Base-by-base conservation (phyloP, 2,113 vertebrate genomes). In the Bombycilla garrulus region DNA sequence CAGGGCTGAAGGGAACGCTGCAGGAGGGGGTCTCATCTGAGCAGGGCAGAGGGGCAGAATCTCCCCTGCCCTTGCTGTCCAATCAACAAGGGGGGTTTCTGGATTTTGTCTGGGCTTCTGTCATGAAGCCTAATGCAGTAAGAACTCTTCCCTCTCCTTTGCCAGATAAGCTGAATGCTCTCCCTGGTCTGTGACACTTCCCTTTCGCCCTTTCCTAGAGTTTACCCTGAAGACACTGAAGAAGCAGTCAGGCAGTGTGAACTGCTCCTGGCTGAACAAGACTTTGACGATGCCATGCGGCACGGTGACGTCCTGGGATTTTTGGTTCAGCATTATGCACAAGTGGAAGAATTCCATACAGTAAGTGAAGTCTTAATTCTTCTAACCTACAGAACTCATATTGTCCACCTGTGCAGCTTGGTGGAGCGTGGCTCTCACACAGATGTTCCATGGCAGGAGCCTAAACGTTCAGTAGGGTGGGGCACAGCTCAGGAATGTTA, bases 221-320 rank as follows among this genome's bases (percentile, higher is more conserved):
- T 98, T 64, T 99, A 99, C 81, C 5, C 97, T 0, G 98, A 99
- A 45, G 98, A 99, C 51, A 96, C 98, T 47, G 96, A 93, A 13
- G 99, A 99, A 93, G 98, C 99, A 0, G 84, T 99, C 60, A 97
- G 77, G 54, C 96, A 99, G 90, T 99, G 99, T 31, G 98, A 99
- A 79, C 92, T 98, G 36, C 98, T 99, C 78, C 97, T 99, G 33
- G 97, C 98, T 47, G 99, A 99, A 90, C 97, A 98, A 0, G 98
- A 99, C 54, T 91, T 99, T 29, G 98, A 99, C 44, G 95, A 92
- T 1, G 97, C 98, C 5, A 87, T 99, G 83, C 98, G 99, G 47
- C 74, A 98, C 0, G 99, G 99, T 0, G 99, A 99, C 4, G 71
- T 98, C 20, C 98, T 98, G 23, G 98, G 98, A 38, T 98, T 99